A percentile compares a stretch with the other conserved stretches of the same genome.
Conservation (phyloP, 2,888 invertebrate species). For the Mesoligia furuncula region DNA sequence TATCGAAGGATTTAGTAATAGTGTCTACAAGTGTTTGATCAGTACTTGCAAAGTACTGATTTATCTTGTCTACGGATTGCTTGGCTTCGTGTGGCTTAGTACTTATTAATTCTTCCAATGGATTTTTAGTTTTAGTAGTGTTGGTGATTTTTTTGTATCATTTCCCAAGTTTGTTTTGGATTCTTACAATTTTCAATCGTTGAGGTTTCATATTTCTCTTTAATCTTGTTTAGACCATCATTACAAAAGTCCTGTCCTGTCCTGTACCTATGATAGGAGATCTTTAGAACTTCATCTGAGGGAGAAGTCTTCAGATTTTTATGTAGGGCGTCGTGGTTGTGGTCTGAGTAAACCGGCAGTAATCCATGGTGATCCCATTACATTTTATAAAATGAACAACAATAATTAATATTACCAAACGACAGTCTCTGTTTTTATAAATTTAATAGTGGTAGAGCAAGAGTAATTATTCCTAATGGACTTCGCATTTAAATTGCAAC, state of each 20-base stretch:
- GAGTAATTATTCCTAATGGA: constrained; percentile 14
- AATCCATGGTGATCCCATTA: too few species aligned
- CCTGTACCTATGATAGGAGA: too few species aligned
- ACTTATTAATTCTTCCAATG: neutral
- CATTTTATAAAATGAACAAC: neutral
- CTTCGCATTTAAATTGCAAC: neutral
- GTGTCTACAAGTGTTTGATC: neutral
- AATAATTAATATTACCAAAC: neutral
- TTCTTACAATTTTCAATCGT: too few species aligned
- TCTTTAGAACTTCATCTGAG: too few species aligned
- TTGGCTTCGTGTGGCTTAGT: neutral
- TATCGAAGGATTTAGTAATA: neutral
- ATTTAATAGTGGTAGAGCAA: neutral
- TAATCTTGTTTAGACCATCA: too few species aligned
- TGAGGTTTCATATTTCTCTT: too few species aligned
- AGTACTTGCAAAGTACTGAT: neutral
- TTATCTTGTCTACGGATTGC: neutral
- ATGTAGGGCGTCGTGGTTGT: too few species aligned
- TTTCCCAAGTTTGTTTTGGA: neutral
- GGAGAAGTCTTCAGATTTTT: too few species aligned
- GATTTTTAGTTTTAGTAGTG: neutral
- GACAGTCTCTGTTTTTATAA: neutral
- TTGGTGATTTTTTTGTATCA: constrained; percentile 1
- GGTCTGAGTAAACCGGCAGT: too few species aligned
- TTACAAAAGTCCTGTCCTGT: too few species aligned